These are phyloP conservation scores for Lytechinus pictus DNA, from an alignment of 35 echinoderm and acorn worm genomes.

Conservation along the genomic window DNA sequence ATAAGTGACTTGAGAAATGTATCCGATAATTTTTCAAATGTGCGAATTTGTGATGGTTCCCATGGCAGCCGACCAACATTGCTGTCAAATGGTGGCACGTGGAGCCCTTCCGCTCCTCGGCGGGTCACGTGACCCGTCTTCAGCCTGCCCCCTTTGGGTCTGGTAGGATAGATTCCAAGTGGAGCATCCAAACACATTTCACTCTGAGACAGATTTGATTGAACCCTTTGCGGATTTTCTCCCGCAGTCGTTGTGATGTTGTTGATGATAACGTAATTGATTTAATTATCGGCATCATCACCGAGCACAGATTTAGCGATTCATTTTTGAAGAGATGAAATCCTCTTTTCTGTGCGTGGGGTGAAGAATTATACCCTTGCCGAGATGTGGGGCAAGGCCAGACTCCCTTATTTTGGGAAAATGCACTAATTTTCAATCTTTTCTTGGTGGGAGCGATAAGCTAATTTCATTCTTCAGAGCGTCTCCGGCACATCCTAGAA, in stretches of 20 bases:
- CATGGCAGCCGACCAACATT: neutral
- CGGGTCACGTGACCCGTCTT: neutral
- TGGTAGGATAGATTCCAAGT: neutral
- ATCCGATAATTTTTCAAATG: slow-evolving; percentile 16
- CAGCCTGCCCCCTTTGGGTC: neutral
- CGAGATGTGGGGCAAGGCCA: slow-evolving; percentile 8
- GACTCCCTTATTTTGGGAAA: neutral
- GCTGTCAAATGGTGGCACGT: slow-evolving; percentile 7
- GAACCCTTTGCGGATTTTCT: neutral
- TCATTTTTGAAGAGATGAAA: neutral
- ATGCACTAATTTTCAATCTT: neutral
- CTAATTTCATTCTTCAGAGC: neutral
- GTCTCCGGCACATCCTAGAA: neutral
- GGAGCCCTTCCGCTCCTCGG: neutral
- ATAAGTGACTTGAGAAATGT: neutral
- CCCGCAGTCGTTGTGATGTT: neutral
- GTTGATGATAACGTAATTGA: slow-evolving; percentile 35
- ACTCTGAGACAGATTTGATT: slow-evolving; percentile 3
- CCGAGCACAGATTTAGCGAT: neutral
- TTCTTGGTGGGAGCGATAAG: neutral
- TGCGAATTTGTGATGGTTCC: slow-evolving; percentile 35
- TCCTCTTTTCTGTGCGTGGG: neutral
- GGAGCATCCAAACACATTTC: neutral
- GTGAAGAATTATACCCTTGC: neutral
- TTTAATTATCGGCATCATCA: slow-evolving; percentile 35